phyloP scores from a whole-genome alignment of 2,888 invertebrate species.

The Gymnocheta viridis region DNA sequence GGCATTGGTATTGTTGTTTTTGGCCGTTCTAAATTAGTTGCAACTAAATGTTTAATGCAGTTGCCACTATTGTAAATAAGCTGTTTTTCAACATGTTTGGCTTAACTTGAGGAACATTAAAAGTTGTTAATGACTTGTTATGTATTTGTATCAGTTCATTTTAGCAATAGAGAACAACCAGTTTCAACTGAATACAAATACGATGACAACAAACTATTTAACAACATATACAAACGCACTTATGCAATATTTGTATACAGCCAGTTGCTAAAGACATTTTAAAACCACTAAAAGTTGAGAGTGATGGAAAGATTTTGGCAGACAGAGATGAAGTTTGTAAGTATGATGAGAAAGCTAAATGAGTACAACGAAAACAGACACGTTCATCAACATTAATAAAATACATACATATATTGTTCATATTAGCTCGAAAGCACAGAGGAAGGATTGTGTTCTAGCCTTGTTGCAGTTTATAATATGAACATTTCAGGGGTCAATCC shows the following conservation, averaged over 20 bases:
- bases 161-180: slow-evolving; percentile 30
- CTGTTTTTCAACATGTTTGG: slow-evolving; percentile 31
- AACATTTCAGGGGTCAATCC: neutral
- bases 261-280: slow-evolving; percentile 2
- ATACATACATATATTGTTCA: slow-evolving; percentile 21
- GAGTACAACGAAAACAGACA: neutral
- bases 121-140: slow-evolving; percentile 70
- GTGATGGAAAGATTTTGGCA: neutral
- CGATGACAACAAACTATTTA: slow-evolving; percentile 32
- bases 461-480: neutral
- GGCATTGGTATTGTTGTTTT: slow-evolving; percentile 48
- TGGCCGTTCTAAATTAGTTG: slow-evolving; percentile 29
- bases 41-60: slow-evolving; percentile 41
- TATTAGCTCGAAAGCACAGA: neutral
- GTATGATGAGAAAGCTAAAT: neutral
- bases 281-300: neutral
- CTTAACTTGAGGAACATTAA: slow-evolving; percentile 57
- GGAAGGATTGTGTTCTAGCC: neutral
- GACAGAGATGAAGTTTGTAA: neutral
- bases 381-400: slow-evolving; percentile 18
- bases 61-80: slow-evolving; percentile 50
- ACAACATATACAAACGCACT: neutral
- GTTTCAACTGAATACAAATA: slow-evolving; percentile 14
- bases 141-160: slow-evolving; percentile 55
- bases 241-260: neutral